Conservation (phyloP, 2,888 invertebrate genomes). For the Sabatieria punctata region DNA sequence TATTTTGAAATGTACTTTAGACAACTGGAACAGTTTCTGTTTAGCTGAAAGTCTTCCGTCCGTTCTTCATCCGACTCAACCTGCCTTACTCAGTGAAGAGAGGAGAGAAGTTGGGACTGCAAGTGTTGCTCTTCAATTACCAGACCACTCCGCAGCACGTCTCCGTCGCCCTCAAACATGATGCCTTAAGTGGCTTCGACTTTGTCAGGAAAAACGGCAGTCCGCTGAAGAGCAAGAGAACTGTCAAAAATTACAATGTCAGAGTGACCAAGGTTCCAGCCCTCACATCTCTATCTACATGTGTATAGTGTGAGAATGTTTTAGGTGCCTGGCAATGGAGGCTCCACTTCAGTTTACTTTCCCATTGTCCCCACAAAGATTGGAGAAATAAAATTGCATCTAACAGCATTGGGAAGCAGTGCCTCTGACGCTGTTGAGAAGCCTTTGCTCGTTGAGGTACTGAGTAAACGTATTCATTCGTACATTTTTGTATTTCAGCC, state of each 20-base stretch:
- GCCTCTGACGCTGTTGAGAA: constrained; percentile 62
- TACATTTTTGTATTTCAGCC: constrained; percentile 42
- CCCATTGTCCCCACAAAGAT: constrained; percentile 56
- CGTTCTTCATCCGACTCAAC: constrained; percentile 66
- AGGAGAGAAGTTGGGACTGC: constrained; percentile 73
- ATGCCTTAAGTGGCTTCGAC: constrained; percentile 39
- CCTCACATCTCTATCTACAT: too few relatives aligned
- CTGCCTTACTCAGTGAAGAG: constrained; percentile 69
- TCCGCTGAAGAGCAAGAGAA: constrained; percentile 12
- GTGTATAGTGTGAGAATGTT: too few relatives aligned
- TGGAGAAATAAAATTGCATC: constrained; percentile 54
- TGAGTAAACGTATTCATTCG: background rate
- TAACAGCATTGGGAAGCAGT: constrained; percentile 52
- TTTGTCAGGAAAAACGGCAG: constrained; percentile 27
- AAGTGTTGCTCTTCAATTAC: constrained; percentile 62
- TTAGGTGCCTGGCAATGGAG: constrained; percentile 25
- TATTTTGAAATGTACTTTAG: too few relatives aligned
- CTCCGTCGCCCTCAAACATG: constrained; percentile 65
- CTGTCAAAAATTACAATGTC: constrained; percentile 15
- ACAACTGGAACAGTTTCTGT: too few relatives aligned
- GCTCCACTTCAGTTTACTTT: constrained; percentile 48
- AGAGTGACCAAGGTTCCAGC: constrained; percentile 7
- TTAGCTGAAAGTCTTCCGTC: constrained; percentile 55
- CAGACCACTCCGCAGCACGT: too few relatives aligned
- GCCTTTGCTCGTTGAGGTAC: constrained; percentile 54